phyloP scores from a whole-genome alignment of 2,797 vertebrate genomes.

The Acipenser transmontanus region DNA sequence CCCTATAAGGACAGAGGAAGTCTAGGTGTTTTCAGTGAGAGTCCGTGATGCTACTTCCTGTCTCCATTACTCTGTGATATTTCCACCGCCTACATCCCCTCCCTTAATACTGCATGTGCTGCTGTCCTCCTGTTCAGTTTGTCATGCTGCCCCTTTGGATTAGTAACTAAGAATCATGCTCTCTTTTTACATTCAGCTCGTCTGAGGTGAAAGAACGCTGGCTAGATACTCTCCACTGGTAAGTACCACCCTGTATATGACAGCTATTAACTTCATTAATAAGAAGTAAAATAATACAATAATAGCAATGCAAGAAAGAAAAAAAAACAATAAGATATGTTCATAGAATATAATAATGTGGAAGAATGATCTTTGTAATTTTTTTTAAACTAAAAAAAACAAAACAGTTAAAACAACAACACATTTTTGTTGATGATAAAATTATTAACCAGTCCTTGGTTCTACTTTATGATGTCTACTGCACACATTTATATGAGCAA shows the following conservation, averaged over 20 bases:
- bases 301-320: too few relatives aligned
- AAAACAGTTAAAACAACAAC: too few relatives aligned
- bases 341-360: too few relatives aligned
- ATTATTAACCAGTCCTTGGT: too few relatives aligned
- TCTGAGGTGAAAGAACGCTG: slow-evolving; percentile 69
- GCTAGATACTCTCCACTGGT: slow-evolving; percentile 72
- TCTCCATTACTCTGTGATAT: slow-evolving; percentile 54
- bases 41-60: slow-evolving; percentile 82
- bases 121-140: slow-evolving; percentile 24
- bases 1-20: slow-evolving; percentile 67
- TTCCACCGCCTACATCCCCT: slow-evolving; percentile 65
- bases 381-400: too few relatives aligned
- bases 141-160: slow-evolving; percentile 38
- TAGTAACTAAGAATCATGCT: slow-evolving; percentile 62
- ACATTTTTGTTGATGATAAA: too few relatives aligned
- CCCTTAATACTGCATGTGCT: slow-evolving; percentile 49
- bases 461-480: too few relatives aligned
- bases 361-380: too few relatives aligned
- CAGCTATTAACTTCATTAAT: too few relatives aligned
- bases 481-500: too few relatives aligned
- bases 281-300: too few relatives aligned
- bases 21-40: slow-evolving; percentile 35
- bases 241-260: slow-evolving; percentile 32
- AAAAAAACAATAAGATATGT: too few relatives aligned
- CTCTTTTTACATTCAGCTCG: slow-evolving; percentile 52